phyloP scores from a whole-genome alignment of 2,113 vertebrate genomes.

The Tragelaphus imberbis region DNA sequence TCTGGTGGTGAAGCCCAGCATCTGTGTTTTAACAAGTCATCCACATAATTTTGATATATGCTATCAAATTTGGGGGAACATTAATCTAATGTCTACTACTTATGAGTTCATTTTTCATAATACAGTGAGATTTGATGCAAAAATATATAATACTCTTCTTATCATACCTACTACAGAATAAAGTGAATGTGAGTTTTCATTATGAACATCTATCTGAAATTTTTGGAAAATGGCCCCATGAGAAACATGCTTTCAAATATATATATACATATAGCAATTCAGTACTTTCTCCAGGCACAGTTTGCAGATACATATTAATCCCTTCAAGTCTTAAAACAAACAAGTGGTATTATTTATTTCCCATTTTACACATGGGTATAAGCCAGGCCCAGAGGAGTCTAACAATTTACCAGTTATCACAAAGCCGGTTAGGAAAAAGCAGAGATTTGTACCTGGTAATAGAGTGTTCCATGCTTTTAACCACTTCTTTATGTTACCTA shows the following conservation, averaged over 20 bases:
- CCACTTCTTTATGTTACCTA: not conserved
- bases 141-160: not conserved
- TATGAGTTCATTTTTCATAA: not conserved
- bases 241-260: not conserved
- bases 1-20: not conserved
- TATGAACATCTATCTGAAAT: not conserved
- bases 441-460: not conserved
- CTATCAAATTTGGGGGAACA: not conserved
- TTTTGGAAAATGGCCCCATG: not conserved
- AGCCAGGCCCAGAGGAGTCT: not conserved
- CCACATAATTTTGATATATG: not conserved
- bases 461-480: not conserved
- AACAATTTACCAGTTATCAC: not conserved
- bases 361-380: not conserved
- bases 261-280: not conserved
- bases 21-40: not conserved
- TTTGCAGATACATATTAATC: not conserved
- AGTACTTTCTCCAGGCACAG: not conserved
- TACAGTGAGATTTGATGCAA: not conserved
- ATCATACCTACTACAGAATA: not conserved
- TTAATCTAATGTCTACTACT: not conserved
- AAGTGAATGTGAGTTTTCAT: not conserved
- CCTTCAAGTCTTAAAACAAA: not conserved
- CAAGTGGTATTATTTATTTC: not conserved
- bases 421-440: not conserved